These are phyloP conservation scores for Aphelocoma californica DNA, from an alignment of 2,797 vertebrate genomes.

Conservation along the genomic window DNA sequence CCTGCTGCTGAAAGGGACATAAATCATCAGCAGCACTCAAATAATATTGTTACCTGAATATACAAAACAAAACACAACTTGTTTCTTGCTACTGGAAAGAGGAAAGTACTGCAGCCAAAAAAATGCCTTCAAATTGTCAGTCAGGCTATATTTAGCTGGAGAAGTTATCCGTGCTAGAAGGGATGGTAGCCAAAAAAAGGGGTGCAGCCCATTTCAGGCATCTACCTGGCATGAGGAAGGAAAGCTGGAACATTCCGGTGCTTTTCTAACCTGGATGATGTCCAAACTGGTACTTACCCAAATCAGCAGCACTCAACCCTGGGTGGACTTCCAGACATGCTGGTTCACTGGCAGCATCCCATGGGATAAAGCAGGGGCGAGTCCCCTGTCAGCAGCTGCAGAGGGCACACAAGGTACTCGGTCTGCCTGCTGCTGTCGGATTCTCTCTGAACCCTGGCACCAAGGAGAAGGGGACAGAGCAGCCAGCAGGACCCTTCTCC, in stretches of 20 bases:
- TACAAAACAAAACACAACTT: background rate
- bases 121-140: background rate
- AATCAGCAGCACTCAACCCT: background rate
- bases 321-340: background rate
- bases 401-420: rapidly evolving
- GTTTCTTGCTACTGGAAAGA: conserved; percentile 31
- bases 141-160: background rate
- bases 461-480: background rate
- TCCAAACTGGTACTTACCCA: background rate
- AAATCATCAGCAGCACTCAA: conserved; percentile 50
- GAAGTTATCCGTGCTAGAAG: rapidly evolving
- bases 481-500: background rate
- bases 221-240: background rate
- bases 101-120: background rate
- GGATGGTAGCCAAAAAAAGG: background rate
- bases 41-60: conserved; percentile 10
- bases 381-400: background rate
- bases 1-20: conserved; percentile 29
- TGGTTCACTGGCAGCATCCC: background rate
- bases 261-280: background rate
- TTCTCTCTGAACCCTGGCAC: background rate
- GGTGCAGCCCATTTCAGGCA: background rate
- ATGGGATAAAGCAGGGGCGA: rapidly evolving
- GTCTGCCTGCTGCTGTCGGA: background rate
- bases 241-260: background rate